Conservation (phyloP, 2,888 invertebrate species). For the Sipha maydis region DNA sequence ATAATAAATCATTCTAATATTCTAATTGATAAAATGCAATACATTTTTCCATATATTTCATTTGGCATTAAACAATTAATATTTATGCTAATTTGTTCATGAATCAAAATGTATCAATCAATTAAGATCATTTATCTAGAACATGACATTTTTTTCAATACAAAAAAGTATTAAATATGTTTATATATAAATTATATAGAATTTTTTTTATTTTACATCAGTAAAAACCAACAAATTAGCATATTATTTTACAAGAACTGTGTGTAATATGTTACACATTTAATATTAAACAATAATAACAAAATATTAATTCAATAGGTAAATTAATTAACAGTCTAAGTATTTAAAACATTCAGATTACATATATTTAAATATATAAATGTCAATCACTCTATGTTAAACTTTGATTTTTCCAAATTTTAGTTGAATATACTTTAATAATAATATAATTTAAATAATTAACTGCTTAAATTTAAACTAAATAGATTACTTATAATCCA, state of each 20-base stretch:
- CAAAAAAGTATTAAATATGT: background rate
- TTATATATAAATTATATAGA: background rate
- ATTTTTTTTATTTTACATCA: background rate
- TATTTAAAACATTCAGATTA: constrained; percentile 14
- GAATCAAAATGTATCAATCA: background rate
- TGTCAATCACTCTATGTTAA: background rate
- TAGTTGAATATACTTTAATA: background rate
- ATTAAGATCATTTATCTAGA: background rate
- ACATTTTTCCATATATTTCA: background rate
- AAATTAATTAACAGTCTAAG: background rate
- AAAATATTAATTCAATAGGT: constrained; percentile 15
- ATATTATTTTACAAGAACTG: background rate
- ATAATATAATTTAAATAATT: background rate
- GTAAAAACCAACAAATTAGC: constrained; percentile 9
- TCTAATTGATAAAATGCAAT: background rate
- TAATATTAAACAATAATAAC: background rate
- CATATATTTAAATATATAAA: constrained; percentile 17
- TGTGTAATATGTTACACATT: constrained; percentile 7
- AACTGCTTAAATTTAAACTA: background rate
- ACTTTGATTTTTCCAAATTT: constrained; percentile 1
- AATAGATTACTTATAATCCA: background rate
- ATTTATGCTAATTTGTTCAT: constrained; percentile 19
- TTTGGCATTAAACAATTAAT: background rate
- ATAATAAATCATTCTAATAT: constrained; percentile 19
- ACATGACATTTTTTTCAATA: background rate